These are phyloP conservation scores for Hypena proboscidalis DNA, from an alignment of 2,888 invertebrate genomes.

Conservation along the genomic window DNA sequence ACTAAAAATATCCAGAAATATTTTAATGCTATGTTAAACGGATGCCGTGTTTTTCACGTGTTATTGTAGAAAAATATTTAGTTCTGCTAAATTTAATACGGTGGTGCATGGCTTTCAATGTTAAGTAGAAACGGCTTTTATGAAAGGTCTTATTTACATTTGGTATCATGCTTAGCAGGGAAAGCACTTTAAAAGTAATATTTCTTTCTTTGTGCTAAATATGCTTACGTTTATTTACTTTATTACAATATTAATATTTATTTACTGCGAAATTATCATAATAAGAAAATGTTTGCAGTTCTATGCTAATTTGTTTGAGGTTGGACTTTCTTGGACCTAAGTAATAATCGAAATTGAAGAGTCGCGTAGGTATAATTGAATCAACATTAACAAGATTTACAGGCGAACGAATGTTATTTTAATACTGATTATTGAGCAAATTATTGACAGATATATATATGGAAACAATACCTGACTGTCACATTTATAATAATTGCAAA, in stretches of 20 bases:
- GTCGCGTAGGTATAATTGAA: too few relatives aligned
- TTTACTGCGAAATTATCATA: too few relatives aligned
- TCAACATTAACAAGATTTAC: too few relatives aligned
- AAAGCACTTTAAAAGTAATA: conserved; percentile 1
- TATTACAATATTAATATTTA: too few relatives aligned
- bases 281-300: too few relatives aligned
- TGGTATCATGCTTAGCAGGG: conserved; percentile 4
- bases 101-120: neutral
- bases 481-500: conserved; percentile 28
- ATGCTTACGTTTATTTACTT: too few relatives aligned
- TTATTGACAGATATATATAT: conserved; percentile 13
- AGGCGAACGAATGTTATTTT: conserved; percentile 22
- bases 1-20: neutral
- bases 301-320: too few relatives aligned
- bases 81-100: conserved; percentile 7
- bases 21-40: neutral
- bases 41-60: neutral
- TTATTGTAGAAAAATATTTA: conserved; percentile 7
- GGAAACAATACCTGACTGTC: conserved; percentile 29
- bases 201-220: neutral
- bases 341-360: too few relatives aligned
- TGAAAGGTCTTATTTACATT: conserved; percentile 23
- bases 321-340: too few relatives aligned
- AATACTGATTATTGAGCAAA: conserved; percentile 51
- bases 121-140: conserved; percentile 2